A percentile compares a stretch with the other conserved stretches of the same genome.
Conservation (phyloP, 1,140 invertebrate genomes). For the Ceratitis capitata region DNA sequence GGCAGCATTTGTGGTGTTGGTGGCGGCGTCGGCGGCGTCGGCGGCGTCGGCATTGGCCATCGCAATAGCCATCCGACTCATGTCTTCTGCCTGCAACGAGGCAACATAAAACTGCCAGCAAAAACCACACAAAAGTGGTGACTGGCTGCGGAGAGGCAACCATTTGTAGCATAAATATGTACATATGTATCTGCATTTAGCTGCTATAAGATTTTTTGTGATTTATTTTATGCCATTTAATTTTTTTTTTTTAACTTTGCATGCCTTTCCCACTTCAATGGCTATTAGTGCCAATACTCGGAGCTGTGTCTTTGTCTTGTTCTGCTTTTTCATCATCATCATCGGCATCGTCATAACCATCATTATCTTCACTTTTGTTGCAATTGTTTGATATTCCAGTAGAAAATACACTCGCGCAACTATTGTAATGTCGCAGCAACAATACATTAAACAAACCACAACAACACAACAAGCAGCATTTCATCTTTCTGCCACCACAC, state of each 20-base stretch:
- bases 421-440: not conserved
- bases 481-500: not conserved
- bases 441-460: not conserved
- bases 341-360: not conserved
- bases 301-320: not conserved
- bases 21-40: too few species aligned
- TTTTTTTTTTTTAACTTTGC: too few species aligned
- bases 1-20: slow-evolving; percentile 46
- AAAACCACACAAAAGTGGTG: not conserved
- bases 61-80: too few species aligned
- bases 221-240: not conserved
- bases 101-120: not conserved
- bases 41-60: too few species aligned
- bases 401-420: not conserved
- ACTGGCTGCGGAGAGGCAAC: not conserved
- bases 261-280: not conserved
- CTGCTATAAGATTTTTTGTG: not conserved
- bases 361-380: too few species aligned
- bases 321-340: not conserved
- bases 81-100: slow-evolving; percentile 35
- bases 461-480: too few species aligned
- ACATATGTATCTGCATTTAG: too few species aligned
- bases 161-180: not conserved
- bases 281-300: slow-evolving; percentile 27
- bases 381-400: not conserved